Percentiles rank a stretch among this genome's conserved stretches.
phyloP scores from a whole-genome alignment of 2,888 invertebrate species.

The Tuberolachnus salignus region DNA sequence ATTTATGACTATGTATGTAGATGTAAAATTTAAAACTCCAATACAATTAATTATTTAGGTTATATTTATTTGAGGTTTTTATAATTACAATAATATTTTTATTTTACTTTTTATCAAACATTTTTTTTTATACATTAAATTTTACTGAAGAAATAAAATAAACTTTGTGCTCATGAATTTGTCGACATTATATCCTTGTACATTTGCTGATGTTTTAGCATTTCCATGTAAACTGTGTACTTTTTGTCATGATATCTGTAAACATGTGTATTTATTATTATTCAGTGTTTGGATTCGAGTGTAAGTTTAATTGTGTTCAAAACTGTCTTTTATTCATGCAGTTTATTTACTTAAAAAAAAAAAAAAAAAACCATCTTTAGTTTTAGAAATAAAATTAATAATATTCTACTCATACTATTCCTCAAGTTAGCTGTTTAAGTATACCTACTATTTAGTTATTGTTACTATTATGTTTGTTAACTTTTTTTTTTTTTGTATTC shows the following conservation, averaged over 20 bases:
- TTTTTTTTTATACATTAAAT: neutral
- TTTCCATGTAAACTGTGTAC: constrained; percentile 80
- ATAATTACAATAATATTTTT: constrained; percentile 8
- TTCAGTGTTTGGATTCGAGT: neutral
- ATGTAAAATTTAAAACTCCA: neutral
- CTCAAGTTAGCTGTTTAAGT: too few relatives aligned
- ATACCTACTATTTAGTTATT: too few relatives aligned
- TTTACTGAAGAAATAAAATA: constrained; percentile 40
- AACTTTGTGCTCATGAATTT: neutral
- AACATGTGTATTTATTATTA: constrained; percentile 39
- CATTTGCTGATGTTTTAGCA: constrained; percentile 79
- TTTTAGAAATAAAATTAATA: too few relatives aligned
- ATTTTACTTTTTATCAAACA: constrained; percentile 5
- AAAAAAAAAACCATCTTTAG: too few relatives aligned
- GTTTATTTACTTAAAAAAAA: too few relatives aligned
- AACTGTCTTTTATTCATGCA: too few relatives aligned
- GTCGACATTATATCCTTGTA: constrained; percentile 73
- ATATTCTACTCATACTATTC: too few relatives aligned
- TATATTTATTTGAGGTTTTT: constrained; percentile 12
- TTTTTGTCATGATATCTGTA: constrained; percentile 81
- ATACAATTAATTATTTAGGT: neutral
- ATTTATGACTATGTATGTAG: neutral
- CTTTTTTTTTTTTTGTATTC: too few relatives aligned
- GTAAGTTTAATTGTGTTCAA: too few relatives aligned
- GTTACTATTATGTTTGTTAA: too few relatives aligned